These are phyloP conservation scores for Glaucidium brasilianum DNA, from an alignment of 2,113 vertebrate species.

Conservation along the genomic window DNA sequence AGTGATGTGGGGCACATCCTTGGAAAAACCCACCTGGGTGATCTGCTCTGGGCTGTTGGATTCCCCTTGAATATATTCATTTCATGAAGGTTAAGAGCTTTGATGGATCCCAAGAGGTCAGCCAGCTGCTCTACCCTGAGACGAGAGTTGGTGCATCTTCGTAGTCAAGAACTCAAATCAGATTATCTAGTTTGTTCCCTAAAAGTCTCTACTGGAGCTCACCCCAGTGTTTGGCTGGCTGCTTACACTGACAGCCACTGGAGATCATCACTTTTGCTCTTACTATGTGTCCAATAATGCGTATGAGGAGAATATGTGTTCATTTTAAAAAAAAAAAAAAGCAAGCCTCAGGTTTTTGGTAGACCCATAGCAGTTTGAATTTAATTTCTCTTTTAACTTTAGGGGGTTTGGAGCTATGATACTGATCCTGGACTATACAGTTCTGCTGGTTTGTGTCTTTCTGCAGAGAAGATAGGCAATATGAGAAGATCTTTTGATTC, in stretches of 20 bases:
- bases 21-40: not conserved
- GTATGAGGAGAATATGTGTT: not conserved
- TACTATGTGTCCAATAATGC: not conserved
- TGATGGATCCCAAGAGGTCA: not conserved
- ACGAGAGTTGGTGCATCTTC: not conserved
- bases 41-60: not conserved
- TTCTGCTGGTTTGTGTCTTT: not conserved
- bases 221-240: not conserved
- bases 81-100: not conserved
- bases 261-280: not conserved
- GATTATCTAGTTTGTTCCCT: not conserved
- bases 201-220: not conserved
- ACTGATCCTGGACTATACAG: not conserved
- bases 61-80: not conserved
- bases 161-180: not conserved
- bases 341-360: not conserved
- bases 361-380: not conserved
- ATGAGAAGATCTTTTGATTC: not conserved
- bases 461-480: not conserved
- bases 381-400: not conserved
- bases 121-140: not conserved
- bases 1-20: rapidly evolving
- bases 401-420: not conserved
- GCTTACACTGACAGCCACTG: not conserved
- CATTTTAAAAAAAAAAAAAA: too few relatives aligned